Percentiles rank a stretch among this genome's conserved stretches.
These are phyloP conservation scores for Thymelicus acteon DNA, from an alignment of 2,888 invertebrate genomes.

Conservation along the genomic window DNA sequence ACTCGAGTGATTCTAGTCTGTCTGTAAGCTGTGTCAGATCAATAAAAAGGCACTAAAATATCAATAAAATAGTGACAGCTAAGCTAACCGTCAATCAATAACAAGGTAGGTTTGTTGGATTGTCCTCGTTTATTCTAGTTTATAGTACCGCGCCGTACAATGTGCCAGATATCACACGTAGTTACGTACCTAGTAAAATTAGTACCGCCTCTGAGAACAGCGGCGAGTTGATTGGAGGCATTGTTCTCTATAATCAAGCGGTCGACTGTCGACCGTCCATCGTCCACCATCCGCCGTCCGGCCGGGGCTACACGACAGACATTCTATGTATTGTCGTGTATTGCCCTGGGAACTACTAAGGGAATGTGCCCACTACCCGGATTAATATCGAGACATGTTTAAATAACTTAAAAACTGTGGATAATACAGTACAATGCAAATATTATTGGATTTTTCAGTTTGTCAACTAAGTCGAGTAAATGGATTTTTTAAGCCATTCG, in stretches of 20 bases:
- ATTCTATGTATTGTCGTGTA: conserved; percentile 8
- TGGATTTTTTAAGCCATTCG: too few species aligned
- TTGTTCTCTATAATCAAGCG: conserved; percentile 20
- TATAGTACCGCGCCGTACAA: neutral
- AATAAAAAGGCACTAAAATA: too few species aligned
- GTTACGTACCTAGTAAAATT: conserved; percentile 8
- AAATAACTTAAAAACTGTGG: too few species aligned
- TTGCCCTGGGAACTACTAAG: neutral
- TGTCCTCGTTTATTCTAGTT: neutral
- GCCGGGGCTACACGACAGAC: neutral
- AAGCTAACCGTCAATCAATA: too few species aligned
- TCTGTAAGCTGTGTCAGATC: too few species aligned
- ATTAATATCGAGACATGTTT: too few species aligned
- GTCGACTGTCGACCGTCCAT: neutral
- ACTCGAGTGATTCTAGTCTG: too few species aligned
- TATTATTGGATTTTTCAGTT: too few species aligned
- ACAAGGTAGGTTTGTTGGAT: too few species aligned
- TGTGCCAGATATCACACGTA: neutral
- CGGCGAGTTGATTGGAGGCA: conserved; percentile 27
- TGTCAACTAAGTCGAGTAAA: too few species aligned
- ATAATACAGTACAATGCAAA: too few species aligned
- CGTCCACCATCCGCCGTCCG: neutral
- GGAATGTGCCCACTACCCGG: neutral
- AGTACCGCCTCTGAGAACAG: conserved; percentile 17
- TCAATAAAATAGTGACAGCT: too few species aligned